Conservation (phyloP, 2,113 vertebrate genomes). For the Otolemur garnettii region DNA sequence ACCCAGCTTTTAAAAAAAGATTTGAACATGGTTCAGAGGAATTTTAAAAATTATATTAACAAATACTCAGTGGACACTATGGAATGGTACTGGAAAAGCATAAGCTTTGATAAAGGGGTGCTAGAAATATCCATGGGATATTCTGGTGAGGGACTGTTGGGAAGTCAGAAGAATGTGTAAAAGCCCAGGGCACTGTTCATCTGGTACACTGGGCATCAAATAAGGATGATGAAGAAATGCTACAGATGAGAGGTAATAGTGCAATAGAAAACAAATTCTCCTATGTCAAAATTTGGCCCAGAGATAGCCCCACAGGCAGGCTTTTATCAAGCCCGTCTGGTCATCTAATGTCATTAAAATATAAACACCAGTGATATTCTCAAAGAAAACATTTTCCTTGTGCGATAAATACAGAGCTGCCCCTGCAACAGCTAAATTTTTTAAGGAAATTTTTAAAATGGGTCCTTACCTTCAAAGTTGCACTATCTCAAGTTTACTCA, state of each 20-base stretch:
- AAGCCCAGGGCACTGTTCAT: neutral
- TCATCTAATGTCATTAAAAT: neutral
- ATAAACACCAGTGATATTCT: neutral
- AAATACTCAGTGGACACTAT: neutral
- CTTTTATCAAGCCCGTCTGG: neutral
- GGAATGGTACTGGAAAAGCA: neutral
- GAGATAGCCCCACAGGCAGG: neutral
- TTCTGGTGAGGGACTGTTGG: fast-evolving
- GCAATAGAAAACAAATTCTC: neutral
- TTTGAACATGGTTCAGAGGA: neutral
- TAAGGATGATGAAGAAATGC: neutral
- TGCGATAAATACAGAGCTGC: slow-evolving; percentile 56
- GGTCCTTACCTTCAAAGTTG: neutral
- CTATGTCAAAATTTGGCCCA: neutral
- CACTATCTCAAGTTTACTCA: neutral
- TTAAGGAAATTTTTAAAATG: neutral
- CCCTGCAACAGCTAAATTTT: slow-evolving; percentile 68
- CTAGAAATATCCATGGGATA: neutral
- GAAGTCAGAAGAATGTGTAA: neutral
- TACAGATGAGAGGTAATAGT: neutral
- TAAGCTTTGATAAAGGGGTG: neutral
- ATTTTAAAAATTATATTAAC: neutral
- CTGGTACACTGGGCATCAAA: neutral
- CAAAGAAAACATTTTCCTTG: neutral
- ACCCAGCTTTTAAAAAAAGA: neutral